Conservation (phyloP, 1,140 invertebrate species). For the Armadillidium nasatum region DNA sequence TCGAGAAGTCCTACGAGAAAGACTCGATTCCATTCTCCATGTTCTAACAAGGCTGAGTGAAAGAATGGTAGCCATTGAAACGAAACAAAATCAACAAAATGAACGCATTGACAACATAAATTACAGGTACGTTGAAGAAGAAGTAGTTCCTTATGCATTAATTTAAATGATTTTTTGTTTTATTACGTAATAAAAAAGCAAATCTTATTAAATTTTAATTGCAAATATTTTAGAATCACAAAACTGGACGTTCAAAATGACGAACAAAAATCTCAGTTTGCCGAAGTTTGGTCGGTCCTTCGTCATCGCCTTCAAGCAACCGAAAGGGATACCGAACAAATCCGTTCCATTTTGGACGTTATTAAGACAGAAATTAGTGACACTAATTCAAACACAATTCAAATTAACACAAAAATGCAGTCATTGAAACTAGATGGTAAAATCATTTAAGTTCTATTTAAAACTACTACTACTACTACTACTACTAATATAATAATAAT, state of each 20-base stretch:
- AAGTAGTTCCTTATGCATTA: no score
- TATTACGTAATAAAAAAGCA: no score
- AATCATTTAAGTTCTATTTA: no score
- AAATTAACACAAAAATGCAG: slow-evolving; percentile 48
- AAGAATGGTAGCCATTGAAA: slow-evolving; percentile 50
- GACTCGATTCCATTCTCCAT: slow-evolving; percentile 37
- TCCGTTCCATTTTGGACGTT: slow-evolving; percentile 46
- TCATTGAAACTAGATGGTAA: slow-evolving; percentile 64
- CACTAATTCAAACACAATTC: background rate
- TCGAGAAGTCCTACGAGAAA: slow-evolving; percentile 19
- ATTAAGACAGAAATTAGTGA: slow-evolving; percentile 38
- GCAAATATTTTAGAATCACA: slow-evolving; percentile 44
- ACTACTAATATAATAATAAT: no score
- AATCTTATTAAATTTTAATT: no score
- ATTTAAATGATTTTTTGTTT: no score
- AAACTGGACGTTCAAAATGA: slow-evolving; percentile 48
- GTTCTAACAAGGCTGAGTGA: slow-evolving; percentile 49
- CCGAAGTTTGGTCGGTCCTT: slow-evolving; percentile 44
- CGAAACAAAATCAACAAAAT: slow-evolving; percentile 51
- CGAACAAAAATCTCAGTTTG: slow-evolving; percentile 46
- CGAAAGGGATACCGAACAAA: slow-evolving; percentile 46
- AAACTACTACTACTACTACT: no score
- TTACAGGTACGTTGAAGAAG: slow-evolving; percentile 52
- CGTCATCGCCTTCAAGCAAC: slow-evolving; percentile 45
- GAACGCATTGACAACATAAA: slow-evolving; percentile 52